These are phyloP conservation scores for Doris montereyensis DNA, from an alignment of 2,888 invertebrate species.

Conservation along the genomic window DNA sequence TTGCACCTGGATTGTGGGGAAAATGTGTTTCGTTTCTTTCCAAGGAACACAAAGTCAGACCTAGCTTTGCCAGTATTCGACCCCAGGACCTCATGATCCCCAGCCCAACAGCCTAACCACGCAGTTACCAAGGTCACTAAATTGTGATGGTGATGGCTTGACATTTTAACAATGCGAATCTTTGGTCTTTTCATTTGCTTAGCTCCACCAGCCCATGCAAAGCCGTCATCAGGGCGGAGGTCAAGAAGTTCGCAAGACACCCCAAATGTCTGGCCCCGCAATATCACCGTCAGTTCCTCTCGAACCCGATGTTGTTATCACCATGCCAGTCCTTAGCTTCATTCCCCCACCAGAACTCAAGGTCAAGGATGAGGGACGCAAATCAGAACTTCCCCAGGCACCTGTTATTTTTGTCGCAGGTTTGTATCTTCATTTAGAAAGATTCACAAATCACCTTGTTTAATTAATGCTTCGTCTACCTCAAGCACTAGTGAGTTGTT, in stretches of 20 bases:
- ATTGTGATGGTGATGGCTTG: no score
- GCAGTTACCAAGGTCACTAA: no score
- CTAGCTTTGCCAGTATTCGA: no score
- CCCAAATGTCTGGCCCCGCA: conserved; percentile 13
- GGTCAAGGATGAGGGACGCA: conserved; percentile 63
- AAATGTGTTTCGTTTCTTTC: no score
- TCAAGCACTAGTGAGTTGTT: no score
- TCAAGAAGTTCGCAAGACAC: background rate
- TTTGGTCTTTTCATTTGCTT: background rate
- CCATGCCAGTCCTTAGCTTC: conserved; percentile 18
- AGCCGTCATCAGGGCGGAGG: conserved; percentile 18
- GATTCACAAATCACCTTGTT: no score
- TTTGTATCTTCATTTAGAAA: conserved; percentile 34
- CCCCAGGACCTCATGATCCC: no score
- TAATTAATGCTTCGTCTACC: no score
- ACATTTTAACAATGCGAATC: no score
- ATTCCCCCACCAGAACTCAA: conserved; percentile 49
- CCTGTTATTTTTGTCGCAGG: conserved; percentile 80
- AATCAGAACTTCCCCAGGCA: conserved; percentile 60
- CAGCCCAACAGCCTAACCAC: no score
- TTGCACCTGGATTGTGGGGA: no score
- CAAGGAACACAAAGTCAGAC: no score
- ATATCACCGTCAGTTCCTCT: background rate
- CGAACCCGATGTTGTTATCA: background rate
- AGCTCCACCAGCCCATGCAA: conserved; percentile 29